These are phyloP conservation scores for Drosophila meridionalis DNA, from an alignment of 2,888 invertebrate genomes.

Conservation along the genomic window DNA sequence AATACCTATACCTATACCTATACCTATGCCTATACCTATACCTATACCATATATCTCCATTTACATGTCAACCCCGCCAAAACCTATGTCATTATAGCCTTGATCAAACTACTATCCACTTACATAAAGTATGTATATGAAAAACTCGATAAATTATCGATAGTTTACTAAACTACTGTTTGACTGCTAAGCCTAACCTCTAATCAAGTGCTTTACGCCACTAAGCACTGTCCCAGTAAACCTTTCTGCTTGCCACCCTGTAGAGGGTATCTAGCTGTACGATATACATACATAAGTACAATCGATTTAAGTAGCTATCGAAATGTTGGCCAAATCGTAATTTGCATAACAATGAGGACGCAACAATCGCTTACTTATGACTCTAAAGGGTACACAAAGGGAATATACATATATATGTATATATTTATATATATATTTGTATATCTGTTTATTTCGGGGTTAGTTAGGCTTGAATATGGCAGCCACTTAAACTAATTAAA, in stretches of 20 bases:
- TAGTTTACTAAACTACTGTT: background rate
- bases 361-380: slow-evolving; percentile 12
- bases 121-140: background rate
- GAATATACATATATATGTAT: background rate
- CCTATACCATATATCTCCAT: too few species aligned
- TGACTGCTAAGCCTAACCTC: background rate
- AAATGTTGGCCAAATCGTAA: slow-evolving; percentile 3
- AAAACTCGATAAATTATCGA: background rate
- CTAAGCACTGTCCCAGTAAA: too few species aligned
- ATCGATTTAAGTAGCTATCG: slow-evolving; percentile 8
- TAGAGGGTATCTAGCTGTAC: background rate
- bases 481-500: slow-evolving; percentile 70
- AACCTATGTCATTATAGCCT: background rate
- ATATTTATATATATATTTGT: background rate
- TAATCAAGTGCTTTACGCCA: too few species aligned
- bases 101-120: background rate
- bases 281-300: background rate
- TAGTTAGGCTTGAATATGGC: slow-evolving; percentile 21
- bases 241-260: background rate
- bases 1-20: too few species aligned
- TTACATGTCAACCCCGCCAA: too few species aligned
- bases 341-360: slow-evolving; percentile 19
- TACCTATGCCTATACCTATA: too few species aligned
- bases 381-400: background rate
- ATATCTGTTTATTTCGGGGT: background rate